phyloP scores from a whole-genome alignment of 2,888 invertebrate genomes.

The Orchesella flavescens region DNA sequence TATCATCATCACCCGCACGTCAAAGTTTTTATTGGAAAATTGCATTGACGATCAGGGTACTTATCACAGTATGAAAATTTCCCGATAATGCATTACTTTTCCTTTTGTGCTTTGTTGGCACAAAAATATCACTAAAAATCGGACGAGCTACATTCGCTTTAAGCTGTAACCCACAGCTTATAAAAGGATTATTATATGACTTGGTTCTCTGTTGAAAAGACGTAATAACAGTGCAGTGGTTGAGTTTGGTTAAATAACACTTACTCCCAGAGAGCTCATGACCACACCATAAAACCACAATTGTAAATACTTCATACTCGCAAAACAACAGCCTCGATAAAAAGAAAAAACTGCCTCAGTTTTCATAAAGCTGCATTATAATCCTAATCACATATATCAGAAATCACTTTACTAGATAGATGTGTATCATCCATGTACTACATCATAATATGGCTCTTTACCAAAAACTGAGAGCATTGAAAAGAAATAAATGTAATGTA shows the following conservation, averaged over 20 bases:
- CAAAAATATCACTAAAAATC: no score
- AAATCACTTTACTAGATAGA: neutral
- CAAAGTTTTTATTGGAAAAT: neutral
- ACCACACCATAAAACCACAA: neutral
- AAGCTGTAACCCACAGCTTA: no score
- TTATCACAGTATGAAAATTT: neutral
- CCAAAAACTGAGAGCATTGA: neutral
- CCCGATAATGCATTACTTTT: neutral
- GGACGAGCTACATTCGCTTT: no score
- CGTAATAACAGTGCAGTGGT: neutral
- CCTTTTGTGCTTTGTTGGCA: neutral
- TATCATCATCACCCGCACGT: neutral
- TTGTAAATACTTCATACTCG: neutral
- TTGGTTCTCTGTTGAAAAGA: no score
- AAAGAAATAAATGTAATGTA: neutral
- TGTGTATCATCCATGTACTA: neutral
- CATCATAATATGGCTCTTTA: neutral
- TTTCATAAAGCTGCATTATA: no score
- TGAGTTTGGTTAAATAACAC: slow-evolving; percentile 1
- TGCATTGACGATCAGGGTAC: neutral
- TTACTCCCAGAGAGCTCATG: neutral
- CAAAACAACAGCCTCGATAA: no score
- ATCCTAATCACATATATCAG: neutral
- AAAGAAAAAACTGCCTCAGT: no score
- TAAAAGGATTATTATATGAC: no score